Evolutionary conservation across 2,888 invertebrate genomes (phyloP), one percentile per base, ranked within the genome.

Genomic region (Lepidonotus clava): DNA sequence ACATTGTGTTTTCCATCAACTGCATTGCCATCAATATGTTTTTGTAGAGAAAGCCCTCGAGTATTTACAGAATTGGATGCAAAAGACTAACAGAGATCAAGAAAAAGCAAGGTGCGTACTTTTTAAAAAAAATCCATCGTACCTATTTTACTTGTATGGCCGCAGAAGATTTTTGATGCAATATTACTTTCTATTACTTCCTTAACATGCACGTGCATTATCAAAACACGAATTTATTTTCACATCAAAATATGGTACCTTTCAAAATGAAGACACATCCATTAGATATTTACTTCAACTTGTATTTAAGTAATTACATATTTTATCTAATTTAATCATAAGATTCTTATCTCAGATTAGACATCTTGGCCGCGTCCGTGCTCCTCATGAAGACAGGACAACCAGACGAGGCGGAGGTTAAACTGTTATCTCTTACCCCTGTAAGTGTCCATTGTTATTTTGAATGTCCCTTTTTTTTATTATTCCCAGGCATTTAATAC

Each of bases 371-470:
- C 8, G 56, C 90, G 84, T 89, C 90, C 8, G 87, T 90, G 56
- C 88, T 92, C 0, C 89, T 91, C 61, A 88, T 92, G 38, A 88
- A 87, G 67, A 77, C 91, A 80, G 91, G 92, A 90, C 92, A 92
- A 36, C 91, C 91, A 18, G 91, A 92, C 36, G 53, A 88, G 8
- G 92, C 92, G 6, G 88, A 90, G n/a, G 83, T 89, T 0, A 86
- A 89, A 28, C 87, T 92, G n/a, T 83, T 87, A 2, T 85, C 90
- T 0, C 89, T 92, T 11, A 51, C 11, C 11, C 21, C 11, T 51
- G 21, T 51, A 51, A 14, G 14, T 51, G 51, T 51, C 51, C 51
- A 51, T 51, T 51, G 51, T 51, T 11, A 51, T 14, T 14, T 14
- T 51, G 14, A 14, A 51, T 51, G 11, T 14, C 21, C 51, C 51